Percentiles rank a stretch among this genome's conserved stretches.
Evolutionary conservation across 2,797 vertebrate species (phyloP).

Genomic region (Scolopax bukidnonensis): DNA sequence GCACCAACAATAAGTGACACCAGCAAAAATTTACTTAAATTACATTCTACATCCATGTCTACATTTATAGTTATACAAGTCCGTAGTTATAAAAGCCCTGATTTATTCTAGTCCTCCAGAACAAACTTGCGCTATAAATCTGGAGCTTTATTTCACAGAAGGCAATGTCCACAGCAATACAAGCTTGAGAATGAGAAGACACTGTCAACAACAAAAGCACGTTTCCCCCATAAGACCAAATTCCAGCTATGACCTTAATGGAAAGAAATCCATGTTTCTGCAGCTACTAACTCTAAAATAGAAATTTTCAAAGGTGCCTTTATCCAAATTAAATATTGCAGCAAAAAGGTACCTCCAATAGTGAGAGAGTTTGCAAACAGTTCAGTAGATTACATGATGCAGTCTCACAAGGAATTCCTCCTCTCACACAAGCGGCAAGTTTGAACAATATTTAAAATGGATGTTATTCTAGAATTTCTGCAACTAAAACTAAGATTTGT

Average conservation of each 20-base stretch:
- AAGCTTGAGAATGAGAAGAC: neutral
- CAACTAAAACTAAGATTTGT: neutral
- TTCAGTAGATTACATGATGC: neutral
- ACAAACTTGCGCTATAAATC: neutral
- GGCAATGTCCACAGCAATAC: neutral
- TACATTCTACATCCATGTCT: neutral
- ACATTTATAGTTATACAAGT: neutral
- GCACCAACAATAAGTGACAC: neutral
- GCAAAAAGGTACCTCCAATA: neutral
- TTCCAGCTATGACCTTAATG: neutral
- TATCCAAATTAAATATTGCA: neutral
- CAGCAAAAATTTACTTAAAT: neutral
- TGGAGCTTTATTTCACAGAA: neutral
- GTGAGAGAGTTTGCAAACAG: neutral
- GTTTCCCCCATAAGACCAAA: neutral
- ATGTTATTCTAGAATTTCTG: neutral
- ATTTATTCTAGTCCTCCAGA: neutral
- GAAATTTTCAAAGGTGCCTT: neutral
- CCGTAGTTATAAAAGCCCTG: neutral
- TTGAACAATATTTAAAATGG: neutral
- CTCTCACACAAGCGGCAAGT: neutral
- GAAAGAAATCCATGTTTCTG: neutral
- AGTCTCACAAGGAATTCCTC: neutral
- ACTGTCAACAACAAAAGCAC: neutral
- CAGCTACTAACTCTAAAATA: neutral